These are phyloP conservation scores for Rhinichthys klamathensis DNA, from an alignment of 2,113 vertebrate genomes.

Conservation along the genomic window DNA sequence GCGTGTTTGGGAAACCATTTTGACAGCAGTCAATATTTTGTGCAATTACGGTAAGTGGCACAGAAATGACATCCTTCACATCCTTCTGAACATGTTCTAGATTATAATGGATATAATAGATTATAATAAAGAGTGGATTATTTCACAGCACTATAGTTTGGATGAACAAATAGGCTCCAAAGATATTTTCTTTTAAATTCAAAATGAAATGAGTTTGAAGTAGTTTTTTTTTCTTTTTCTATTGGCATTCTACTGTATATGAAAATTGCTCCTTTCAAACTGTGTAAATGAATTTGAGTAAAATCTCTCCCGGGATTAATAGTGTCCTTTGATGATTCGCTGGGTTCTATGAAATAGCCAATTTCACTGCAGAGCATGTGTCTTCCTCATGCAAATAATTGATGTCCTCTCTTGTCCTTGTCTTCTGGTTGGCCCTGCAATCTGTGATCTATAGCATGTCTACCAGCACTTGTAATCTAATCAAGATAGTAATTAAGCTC, in stretches of 20 bases:
- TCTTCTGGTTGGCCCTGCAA: not conserved
- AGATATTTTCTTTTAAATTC: not conserved
- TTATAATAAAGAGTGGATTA: not conserved
- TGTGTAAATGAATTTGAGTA: not conserved
- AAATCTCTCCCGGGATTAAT: slow-evolving; percentile 13
- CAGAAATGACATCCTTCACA: not conserved
- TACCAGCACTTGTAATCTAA: not conserved
- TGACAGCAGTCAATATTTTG: not conserved
- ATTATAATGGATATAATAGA: not conserved
- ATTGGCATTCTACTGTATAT: not conserved
- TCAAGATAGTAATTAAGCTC: slow-evolving; percentile 3
- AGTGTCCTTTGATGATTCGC: slow-evolving; percentile 13
- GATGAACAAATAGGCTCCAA: not conserved
- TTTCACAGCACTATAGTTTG: not conserved
- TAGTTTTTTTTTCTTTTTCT: not conserved
- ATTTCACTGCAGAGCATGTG: not conserved
- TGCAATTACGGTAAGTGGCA: not conserved
- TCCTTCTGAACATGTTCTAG: not conserved
- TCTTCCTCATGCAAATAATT: not conserved
- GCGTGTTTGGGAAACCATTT: not conserved
- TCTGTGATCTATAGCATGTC: not conserved
- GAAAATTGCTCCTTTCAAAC: not conserved
- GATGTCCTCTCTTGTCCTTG: slow-evolving; percentile 1
- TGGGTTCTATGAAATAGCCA: slow-evolving; percentile 18
- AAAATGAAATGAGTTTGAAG: not conserved